phyloP scores from a whole-genome alignment of 1,140 invertebrate genomes.

The Hesperophylax magnus region DNA sequence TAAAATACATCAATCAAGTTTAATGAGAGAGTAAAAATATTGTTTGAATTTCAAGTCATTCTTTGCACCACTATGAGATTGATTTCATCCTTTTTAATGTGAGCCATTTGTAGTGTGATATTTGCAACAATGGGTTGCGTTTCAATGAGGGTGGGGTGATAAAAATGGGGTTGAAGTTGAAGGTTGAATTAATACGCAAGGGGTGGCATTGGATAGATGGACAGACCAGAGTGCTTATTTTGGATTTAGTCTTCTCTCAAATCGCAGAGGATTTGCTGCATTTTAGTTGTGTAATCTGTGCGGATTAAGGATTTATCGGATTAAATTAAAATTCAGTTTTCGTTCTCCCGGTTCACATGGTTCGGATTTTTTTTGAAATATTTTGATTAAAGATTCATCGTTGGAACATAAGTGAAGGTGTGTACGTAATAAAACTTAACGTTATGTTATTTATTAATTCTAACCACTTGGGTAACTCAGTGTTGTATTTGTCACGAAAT shows the following conservation, averaged over 20 bases:
- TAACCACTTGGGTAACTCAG: too few relatives aligned
- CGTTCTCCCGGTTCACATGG: too few relatives aligned
- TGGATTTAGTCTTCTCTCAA: constrained; percentile 11
- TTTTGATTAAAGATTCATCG: too few relatives aligned
- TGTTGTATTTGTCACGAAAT: too few relatives aligned
- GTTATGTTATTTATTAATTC: too few relatives aligned
- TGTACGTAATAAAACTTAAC: too few relatives aligned
- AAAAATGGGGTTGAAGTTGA: not conserved
- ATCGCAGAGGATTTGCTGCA: not conserved
- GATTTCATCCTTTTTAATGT: not conserved
- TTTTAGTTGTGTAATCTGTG: not conserved
- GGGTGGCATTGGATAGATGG: not conserved
- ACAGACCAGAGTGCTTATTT: not conserved
- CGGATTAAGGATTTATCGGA: too few relatives aligned
- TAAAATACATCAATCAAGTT: not conserved
- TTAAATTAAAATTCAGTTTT: too few relatives aligned
- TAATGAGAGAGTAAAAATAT: not conserved
- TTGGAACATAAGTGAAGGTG: too few relatives aligned
- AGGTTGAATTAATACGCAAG: not conserved
- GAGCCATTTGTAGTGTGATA: not conserved
- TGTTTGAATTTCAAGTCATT: not conserved
- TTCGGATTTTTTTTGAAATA: too few relatives aligned
- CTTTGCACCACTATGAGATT: not conserved
- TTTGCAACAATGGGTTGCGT: not conserved
- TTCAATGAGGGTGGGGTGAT: constrained; percentile 1